Percentiles rank a stretch among this genome's conserved stretches.
Conservation (phyloP, 2,888 invertebrate genomes). For the Axea sp. region DNA sequence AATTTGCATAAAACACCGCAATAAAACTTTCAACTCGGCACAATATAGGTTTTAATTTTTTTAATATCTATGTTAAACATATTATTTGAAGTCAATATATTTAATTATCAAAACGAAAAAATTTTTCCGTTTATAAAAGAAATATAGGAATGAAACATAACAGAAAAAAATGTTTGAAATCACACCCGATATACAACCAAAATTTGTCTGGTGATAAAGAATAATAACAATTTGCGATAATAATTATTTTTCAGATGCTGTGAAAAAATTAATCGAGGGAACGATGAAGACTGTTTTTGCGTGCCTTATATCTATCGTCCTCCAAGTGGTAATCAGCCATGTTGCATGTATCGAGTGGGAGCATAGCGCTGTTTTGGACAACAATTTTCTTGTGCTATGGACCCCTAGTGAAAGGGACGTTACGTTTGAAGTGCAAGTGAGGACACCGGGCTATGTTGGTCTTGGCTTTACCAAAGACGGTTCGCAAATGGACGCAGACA, state of each 20-base stretch:
- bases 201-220: too few species aligned
- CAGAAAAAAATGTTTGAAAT: too few species aligned
- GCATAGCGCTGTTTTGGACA: constrained; percentile 82
- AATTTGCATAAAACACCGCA: too few species aligned
- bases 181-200: too few species aligned
- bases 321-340: constrained; percentile 65
- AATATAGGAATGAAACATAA: too few species aligned
- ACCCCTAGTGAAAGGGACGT: constrained; percentile 87
- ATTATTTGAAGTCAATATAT: too few species aligned
- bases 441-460: constrained; percentile 91
- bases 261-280: constrained; percentile 60
- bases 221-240: too few species aligned
- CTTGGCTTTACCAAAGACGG: constrained; percentile 92
- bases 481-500: constrained; percentile 90
- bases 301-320: constrained; percentile 66
- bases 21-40: too few species aligned
- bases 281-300: constrained; percentile 74
- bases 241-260: constrained; percentile 67
- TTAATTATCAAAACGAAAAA: too few species aligned
- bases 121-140: too few species aligned
- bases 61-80: too few species aligned
- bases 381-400: constrained; percentile 85
- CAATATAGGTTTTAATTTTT: too few species aligned
- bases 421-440: constrained; percentile 90
- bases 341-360: constrained; percentile 80